phyloP scores from a whole-genome alignment of 2,797 vertebrate species.

The Betta splendens region DNA sequence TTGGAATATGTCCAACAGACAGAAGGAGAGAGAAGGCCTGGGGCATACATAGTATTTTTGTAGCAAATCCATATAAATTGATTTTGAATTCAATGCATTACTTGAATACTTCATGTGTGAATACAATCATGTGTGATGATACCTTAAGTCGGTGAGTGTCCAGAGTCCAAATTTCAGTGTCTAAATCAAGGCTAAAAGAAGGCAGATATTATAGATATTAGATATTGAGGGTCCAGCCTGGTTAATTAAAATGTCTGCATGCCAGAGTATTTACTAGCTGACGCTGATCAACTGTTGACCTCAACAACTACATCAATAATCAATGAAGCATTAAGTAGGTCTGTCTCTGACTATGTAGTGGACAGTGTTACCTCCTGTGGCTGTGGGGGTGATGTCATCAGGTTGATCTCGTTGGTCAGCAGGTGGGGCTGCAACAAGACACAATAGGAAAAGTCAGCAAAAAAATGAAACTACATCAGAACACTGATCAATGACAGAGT shows the following conservation, averaged over 20 bases:
- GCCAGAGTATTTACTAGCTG: too few relatives aligned
- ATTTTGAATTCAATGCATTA: too few relatives aligned
- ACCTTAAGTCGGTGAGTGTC: constrained; percentile 42
- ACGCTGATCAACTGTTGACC: too few relatives aligned
- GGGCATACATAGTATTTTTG: too few relatives aligned
- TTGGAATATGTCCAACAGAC: too few relatives aligned
- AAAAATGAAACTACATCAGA: too few relatives aligned
- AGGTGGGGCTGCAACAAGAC: constrained; percentile 36
- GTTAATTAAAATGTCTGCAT: too few relatives aligned
- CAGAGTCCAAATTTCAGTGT: constrained; percentile 19
- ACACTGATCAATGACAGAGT: too few relatives aligned
- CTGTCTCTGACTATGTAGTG: constrained; percentile 6
- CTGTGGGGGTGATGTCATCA: constrained; percentile 44
- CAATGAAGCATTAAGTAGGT: neutral
- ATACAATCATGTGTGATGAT: constrained; percentile 5
- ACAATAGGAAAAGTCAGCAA: neutral
- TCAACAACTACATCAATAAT: neutral
- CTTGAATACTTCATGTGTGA: neutral
- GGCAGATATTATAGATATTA: too few relatives aligned
- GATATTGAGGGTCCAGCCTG: neutral
- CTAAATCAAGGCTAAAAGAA: constrained; percentile 27
- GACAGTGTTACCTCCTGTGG: constrained; percentile 35
- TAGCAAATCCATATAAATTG: too few relatives aligned
- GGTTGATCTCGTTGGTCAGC: constrained; percentile 27
- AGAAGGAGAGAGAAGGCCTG: too few relatives aligned